phyloP scores from a whole-genome alignment of 2,888 invertebrate genomes.

The Labia minor region DNA sequence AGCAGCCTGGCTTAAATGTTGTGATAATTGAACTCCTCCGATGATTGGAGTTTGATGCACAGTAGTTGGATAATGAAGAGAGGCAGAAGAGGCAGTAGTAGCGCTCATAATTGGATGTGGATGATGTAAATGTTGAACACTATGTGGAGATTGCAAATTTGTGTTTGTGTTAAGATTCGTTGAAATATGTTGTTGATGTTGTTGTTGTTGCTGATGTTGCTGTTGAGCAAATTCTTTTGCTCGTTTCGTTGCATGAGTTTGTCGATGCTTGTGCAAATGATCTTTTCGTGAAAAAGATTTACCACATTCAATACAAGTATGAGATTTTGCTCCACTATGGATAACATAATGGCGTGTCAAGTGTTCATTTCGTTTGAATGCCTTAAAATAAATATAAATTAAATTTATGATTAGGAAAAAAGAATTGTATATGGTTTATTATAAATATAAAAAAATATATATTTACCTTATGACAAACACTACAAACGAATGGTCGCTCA shows the following conservation, averaged over 20 bases:
- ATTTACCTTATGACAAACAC: conserved; percentile 21
- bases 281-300: not conserved
- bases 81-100: not conserved
- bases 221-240: not conserved
- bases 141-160: not conserved
- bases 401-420: not conserved
- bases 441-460: not conserved
- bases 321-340: not conserved
- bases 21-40: not conserved
- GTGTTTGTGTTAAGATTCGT: not conserved
- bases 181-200: not conserved
- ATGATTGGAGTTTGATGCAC: not conserved
- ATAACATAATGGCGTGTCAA: not conserved
- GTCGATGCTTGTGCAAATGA: not conserved
- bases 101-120: not conserved
- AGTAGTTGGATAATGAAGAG: not conserved
- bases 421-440: too few species aligned
- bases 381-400: not conserved
- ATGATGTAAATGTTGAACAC: not conserved
- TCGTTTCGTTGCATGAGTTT: conserved; percentile 13
- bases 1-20: not conserved
- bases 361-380: not conserved
- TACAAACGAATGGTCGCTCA: conserved; percentile 34
- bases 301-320: not conserved
- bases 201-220: not conserved